Percentiles rank a stretch among this genome's conserved stretches.
phyloP scores from a whole-genome alignment of 1,140 invertebrate species.

The Bathynomus jamesi region DNA sequence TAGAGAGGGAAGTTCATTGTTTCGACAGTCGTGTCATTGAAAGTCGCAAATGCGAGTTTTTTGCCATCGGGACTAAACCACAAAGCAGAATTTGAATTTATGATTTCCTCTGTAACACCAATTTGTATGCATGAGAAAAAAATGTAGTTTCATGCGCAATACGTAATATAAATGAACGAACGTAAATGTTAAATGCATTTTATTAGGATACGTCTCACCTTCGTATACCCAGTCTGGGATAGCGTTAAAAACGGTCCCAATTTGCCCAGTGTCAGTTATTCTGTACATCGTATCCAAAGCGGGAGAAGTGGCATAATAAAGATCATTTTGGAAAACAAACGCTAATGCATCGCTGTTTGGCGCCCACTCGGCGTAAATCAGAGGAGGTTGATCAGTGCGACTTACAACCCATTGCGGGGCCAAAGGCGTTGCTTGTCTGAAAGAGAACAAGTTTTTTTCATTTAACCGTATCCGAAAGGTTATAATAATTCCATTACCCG shows the following conservation, averaged over 20 bases:
- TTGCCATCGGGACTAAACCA: conserved; percentile 80
- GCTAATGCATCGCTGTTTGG: conserved; percentile 60
- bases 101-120: conserved; percentile 75
- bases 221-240: conserved; percentile 75
- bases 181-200: too few relatives aligned
- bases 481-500: too few relatives aligned
- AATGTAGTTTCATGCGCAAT: too few relatives aligned
- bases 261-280: conserved; percentile 51
- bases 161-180: too few relatives aligned
- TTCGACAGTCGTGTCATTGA: conserved; percentile 62
- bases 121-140: too few relatives aligned
- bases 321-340: conserved; percentile 71
- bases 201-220: conserved; percentile 48
- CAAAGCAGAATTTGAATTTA: conserved; percentile 69
- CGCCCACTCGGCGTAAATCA: conserved; percentile 53
- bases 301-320: conserved; percentile 56
- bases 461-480: too few relatives aligned
- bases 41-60: conserved; percentile 69
- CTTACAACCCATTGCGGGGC: conserved; percentile 25
- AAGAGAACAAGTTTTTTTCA: too few relatives aligned
- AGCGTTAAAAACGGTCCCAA: conserved; percentile 65
- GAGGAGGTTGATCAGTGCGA: conserved; percentile 49
- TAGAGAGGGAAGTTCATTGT: conserved; percentile 46
- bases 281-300: conserved; percentile 30
- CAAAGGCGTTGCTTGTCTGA: conserved; percentile 22